phyloP scores from a whole-genome alignment of 2,113 vertebrate genomes.

The Brachypteracias leptosomus region DNA sequence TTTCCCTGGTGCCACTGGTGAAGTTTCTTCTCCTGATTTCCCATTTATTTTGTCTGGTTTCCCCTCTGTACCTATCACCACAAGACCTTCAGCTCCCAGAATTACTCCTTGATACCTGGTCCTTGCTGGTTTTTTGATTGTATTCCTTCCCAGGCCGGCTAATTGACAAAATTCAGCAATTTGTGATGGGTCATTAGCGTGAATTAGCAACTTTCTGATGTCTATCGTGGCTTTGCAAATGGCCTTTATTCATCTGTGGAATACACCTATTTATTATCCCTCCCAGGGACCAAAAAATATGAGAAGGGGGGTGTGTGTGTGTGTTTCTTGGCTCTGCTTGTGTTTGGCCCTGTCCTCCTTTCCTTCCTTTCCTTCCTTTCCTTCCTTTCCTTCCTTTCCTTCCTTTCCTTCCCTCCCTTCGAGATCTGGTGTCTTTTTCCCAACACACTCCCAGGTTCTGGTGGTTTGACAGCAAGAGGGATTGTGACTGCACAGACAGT shows the following conservation, averaged over 20 bases:
- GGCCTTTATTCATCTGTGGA: constrained; percentile 33
- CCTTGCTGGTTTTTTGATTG: not conserved
- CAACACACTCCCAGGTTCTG: not conserved
- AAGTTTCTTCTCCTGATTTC: not conserved
- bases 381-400: no score
- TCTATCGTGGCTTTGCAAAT: constrained; percentile 19
- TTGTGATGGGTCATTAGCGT: constrained; percentile 46
- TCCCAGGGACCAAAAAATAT: not conserved
- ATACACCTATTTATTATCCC: constrained; percentile 30
- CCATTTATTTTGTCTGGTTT: not conserved
- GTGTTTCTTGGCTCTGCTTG: not conserved
- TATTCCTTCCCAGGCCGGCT: not conserved
- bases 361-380: no score
- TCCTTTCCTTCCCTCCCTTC: no score
- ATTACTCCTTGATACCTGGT: not conserved
- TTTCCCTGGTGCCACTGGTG: no score
- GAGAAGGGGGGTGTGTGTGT: not conserved
- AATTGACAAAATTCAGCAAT: constrained; percentile 31
- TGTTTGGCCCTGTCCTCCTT: not conserved
- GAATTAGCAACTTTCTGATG: constrained; percentile 56
- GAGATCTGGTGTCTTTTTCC: no score
- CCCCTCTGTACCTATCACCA: not conserved
- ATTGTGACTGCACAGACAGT: not conserved
- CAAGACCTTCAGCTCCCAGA: not conserved
- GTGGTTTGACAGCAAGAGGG: constrained; percentile 47